Percentiles rank a stretch among this genome's conserved stretches.
Conservation (phyloP, 2,888 invertebrate genomes). For the Coleophora deauratella region DNA sequence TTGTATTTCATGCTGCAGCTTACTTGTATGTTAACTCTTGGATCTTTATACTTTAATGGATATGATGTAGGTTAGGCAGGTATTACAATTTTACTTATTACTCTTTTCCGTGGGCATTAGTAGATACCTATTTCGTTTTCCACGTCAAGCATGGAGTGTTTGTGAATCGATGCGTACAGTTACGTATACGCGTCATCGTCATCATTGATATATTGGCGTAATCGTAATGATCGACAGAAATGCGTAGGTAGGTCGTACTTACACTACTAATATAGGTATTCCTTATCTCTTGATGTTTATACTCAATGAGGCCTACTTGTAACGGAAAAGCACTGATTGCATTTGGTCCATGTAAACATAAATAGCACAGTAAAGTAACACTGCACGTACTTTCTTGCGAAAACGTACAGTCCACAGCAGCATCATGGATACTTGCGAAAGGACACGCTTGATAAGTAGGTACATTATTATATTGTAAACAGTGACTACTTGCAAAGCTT, state of each 20-base stretch:
- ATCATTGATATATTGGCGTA: constrained; percentile 21
- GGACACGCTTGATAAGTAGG: too few species aligned
- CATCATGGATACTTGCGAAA: too few species aligned
- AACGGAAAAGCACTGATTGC: constrained; percentile 22
- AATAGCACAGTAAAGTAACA: background rate
- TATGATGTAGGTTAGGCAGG: too few species aligned
- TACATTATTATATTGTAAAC: too few species aligned
- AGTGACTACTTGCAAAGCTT: too few species aligned
- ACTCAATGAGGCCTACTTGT: constrained; percentile 6
- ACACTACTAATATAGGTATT: too few species aligned
- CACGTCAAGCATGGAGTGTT: constrained; percentile 8
- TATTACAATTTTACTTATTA: too few species aligned
- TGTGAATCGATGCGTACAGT: constrained; percentile 14
- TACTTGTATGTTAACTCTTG: too few species aligned
- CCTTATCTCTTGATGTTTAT: constrained; percentile 19
- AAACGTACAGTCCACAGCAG: too few species aligned
- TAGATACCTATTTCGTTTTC: constrained; percentile 10
- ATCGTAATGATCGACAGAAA: constrained; percentile 12
- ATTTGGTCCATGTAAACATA: constrained; percentile 1
- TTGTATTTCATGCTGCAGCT: background rate
- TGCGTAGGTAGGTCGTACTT: too few species aligned
- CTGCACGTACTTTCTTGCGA: too few species aligned
- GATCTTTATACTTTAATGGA: too few species aligned
- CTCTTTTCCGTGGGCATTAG: constrained; percentile 5
- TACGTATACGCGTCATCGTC: constrained; percentile 18